Evolutionary conservation across 2,888 invertebrate genomes (phyloP).

Genomic region (Troilus luridus): DNA sequence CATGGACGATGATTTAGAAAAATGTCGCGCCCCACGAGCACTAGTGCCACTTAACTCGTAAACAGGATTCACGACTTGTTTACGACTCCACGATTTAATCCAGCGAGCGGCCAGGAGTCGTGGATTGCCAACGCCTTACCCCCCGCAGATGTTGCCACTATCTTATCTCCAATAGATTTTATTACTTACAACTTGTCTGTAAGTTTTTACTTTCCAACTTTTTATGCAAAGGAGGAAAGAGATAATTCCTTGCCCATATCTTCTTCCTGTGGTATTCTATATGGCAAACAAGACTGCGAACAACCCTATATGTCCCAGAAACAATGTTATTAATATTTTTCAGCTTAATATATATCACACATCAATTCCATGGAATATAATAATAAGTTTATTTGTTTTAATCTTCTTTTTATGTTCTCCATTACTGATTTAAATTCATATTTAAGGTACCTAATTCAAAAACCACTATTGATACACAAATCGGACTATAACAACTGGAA

Average conservation of each 20-base stretch:
- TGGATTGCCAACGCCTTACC: not conserved
- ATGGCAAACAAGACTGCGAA: not conserved
- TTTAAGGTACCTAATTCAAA: too few species aligned
- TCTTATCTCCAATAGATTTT: conserved; percentile 18
- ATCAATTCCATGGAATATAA: too few species aligned
- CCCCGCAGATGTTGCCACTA: conserved; percentile 39
- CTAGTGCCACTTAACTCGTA: conserved; percentile 25
- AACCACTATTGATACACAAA: too few species aligned
- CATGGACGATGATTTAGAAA: conserved; percentile 39
- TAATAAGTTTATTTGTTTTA: too few species aligned
- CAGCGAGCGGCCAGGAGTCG: not conserved
- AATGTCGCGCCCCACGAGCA: conserved; percentile 2
- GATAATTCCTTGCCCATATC: not conserved
- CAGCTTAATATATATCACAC: too few species aligned
- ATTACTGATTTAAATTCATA: too few species aligned
- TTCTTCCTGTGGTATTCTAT: not conserved
- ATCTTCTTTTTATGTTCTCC: too few species aligned
- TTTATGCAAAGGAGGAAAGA: not conserved
- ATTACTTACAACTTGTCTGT: conserved; percentile 9
- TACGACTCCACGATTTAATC: conserved; percentile 45
- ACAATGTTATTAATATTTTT: not conserved
- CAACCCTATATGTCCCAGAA: not conserved
- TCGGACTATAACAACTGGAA: too few species aligned
- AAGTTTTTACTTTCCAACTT: not conserved
- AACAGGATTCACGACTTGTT: conserved; percentile 40